phyloP scores from a whole-genome alignment of 2,888 invertebrate species.

The Epinotia brunnichana region DNA sequence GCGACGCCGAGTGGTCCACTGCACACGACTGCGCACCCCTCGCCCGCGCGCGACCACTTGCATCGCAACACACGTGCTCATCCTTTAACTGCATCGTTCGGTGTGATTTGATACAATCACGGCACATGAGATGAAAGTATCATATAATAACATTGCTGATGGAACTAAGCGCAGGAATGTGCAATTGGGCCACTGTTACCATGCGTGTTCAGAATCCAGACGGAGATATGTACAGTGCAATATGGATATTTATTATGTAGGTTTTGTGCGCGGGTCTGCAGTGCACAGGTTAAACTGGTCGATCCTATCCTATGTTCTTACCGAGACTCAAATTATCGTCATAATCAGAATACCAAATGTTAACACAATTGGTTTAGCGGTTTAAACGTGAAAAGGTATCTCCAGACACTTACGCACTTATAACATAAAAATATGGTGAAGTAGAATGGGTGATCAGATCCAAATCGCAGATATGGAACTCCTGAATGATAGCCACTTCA shows the following conservation, averaged over 20 bases:
- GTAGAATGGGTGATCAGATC: too few species aligned
- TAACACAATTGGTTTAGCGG: too few species aligned
- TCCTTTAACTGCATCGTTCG: constrained; percentile 49
- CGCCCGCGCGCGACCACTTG: constrained; percentile 71
- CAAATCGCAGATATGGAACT: too few species aligned
- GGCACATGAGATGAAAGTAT: not conserved
- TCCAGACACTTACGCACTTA: too few species aligned
- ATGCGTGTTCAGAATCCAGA: too few species aligned
- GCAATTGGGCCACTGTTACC: not conserved
- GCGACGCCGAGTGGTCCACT: constrained; percentile 83
- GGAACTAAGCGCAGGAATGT: not conserved
- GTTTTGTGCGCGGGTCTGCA: not conserved
- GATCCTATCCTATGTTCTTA: not conserved
- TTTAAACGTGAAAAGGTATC: too few species aligned
- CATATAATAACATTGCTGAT: not conserved
- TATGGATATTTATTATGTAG: not conserved
- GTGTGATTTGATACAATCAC: constrained; percentile 34
- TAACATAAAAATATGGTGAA: too few species aligned
- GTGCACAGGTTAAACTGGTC: not conserved
- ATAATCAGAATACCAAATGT: too few species aligned
- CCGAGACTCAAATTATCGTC: too few species aligned
- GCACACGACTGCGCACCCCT: constrained; percentile 82
- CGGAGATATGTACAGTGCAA: too few species aligned
- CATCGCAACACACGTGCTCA: constrained; percentile 77
- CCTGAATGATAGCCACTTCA: too few species aligned